A percentile compares a stretch with the other conserved stretches of the same genome.
These are phyloP conservation scores for Corythaeola cristata DNA, from an alignment of 2,113 vertebrate genomes.

Conservation along the genomic window DNA sequence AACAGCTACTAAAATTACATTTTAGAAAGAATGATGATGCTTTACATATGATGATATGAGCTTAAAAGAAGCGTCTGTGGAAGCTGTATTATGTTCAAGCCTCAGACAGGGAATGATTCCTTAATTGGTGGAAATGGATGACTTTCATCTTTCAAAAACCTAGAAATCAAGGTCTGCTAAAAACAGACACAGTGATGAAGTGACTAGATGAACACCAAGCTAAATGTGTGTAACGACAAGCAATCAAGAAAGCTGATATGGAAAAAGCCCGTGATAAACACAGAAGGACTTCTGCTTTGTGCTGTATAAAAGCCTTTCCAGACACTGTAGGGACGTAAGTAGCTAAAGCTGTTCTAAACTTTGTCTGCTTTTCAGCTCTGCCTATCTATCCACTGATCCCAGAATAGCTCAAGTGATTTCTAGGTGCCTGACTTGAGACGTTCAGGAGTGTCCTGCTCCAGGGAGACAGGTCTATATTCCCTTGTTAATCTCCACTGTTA, in stretches of 20 bases:
- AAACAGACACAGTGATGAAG: background rate
- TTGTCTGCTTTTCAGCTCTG: background rate
- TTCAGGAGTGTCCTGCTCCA: background rate
- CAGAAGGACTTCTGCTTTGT: background rate
- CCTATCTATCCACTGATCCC: background rate
- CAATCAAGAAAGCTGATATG: background rate
- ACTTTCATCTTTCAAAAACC: background rate
- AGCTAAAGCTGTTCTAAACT: background rate
- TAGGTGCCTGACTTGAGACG: background rate
- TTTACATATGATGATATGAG: background rate
- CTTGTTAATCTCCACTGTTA: background rate
- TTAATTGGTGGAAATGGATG: background rate
- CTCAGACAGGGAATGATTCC: background rate
- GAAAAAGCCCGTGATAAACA: background rate
- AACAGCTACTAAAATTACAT: background rate
- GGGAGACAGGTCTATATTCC: background rate
- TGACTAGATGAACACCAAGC: background rate
- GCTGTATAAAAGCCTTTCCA: background rate
- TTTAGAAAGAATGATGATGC: background rate
- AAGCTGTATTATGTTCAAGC: background rate
- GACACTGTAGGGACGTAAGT: background rate
- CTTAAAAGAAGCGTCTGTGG: background rate
- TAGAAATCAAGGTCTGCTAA: background rate
- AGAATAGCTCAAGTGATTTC: background rate
- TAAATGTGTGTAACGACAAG: background rate